phyloP scores from a whole-genome alignment of 2,797 vertebrate species.

The Melanotaenia parkinsoni region DNA sequence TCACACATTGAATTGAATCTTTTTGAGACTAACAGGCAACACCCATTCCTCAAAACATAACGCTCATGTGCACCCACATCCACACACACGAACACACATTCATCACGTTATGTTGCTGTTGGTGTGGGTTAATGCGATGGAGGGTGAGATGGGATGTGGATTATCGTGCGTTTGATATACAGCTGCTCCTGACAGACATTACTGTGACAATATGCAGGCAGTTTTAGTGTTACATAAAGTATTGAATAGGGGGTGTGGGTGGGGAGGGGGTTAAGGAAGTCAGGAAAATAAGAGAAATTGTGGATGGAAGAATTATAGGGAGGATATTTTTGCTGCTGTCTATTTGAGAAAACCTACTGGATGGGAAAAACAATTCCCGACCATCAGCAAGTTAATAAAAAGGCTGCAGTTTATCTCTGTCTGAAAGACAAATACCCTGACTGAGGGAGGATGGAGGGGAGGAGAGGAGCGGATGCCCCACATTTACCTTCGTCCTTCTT shows the following conservation, averaged over 20 bases:
- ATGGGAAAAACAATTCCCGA: constrained; percentile 72
- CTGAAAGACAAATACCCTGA: constrained; percentile 81
- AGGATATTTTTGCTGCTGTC: constrained; percentile 69
- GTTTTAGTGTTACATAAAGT: constrained; percentile 44
- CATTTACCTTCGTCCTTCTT: constrained; percentile 60
- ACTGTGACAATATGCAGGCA: constrained; percentile 53
- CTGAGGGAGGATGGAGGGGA: constrained; percentile 60
- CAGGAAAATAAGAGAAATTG: constrained; percentile 58
- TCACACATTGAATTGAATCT: constrained; percentile 44
- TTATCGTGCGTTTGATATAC: constrained; percentile 60
- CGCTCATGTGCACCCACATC: constrained; percentile 9
- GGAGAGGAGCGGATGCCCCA: constrained; percentile 60
- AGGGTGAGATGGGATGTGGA: constrained; percentile 57
- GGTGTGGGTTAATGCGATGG: constrained; percentile 49
- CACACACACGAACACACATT: constrained; percentile 15
- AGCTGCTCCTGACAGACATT: constrained; percentile 38
- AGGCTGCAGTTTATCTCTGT: constrained; percentile 82
- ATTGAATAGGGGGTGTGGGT: constrained; percentile 15
- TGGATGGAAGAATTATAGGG: constrained; percentile 60
- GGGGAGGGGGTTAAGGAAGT: constrained; percentile 20
- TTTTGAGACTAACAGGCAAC: constrained; percentile 32
- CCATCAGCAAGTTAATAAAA: constrained; percentile 85
- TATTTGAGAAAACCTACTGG: constrained; percentile 69
- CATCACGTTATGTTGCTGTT: constrained; percentile 15
- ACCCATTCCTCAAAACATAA: constrained; percentile 28